Evolutionary conservation across 2,888 invertebrate species (phyloP).

Genomic region (Dynastes tityus): DNA sequence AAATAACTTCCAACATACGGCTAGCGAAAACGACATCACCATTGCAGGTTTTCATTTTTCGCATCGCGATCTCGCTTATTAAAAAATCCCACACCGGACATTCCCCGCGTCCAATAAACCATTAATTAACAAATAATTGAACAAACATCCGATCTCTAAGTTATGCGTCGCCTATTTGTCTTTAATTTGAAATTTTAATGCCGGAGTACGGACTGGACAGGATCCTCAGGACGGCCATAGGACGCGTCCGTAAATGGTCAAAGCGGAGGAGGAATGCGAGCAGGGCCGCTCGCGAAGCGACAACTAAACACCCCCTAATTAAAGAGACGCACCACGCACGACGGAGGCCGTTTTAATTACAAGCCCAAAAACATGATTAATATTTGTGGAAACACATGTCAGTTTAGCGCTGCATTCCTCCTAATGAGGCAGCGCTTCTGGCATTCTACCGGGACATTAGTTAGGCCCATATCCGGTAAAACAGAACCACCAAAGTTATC

Average conservation of each 20-base stretch:
- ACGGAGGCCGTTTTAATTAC: constrained; percentile 66
- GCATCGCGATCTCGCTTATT: constrained; percentile 27
- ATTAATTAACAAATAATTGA: constrained; percentile 42
- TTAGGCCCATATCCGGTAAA: constrained; percentile 66
- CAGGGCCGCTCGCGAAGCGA: constrained; percentile 60
- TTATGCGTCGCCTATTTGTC: constrained; percentile 48
- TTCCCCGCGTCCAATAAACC: constrained; percentile 35
- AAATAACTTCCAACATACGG: background rate
- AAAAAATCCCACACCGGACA: constrained; percentile 23
- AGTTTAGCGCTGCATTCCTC: constrained; percentile 71
- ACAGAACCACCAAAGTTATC: constrained; percentile 54
- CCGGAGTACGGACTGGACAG: background rate
- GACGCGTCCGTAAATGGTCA: constrained; percentile 33
- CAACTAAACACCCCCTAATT: constrained; percentile 69
- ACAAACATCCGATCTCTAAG: constrained; percentile 17
- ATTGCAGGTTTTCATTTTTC: constrained; percentile 16
- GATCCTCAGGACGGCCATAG: constrained; percentile 2
- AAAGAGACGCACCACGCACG: constrained; percentile 57
- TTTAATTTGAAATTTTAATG: constrained; percentile 50
- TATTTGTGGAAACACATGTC: constrained; percentile 70
- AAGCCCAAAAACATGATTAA: constrained; percentile 69
- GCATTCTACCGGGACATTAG: constrained; percentile 66
- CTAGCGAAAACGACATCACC: background rate
- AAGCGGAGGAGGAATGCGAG: constrained; percentile 40
- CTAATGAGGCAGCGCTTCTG: constrained; percentile 68